Conservation (phyloP, 1,140 invertebrate species). For the Diorhabda sublineata region DNA sequence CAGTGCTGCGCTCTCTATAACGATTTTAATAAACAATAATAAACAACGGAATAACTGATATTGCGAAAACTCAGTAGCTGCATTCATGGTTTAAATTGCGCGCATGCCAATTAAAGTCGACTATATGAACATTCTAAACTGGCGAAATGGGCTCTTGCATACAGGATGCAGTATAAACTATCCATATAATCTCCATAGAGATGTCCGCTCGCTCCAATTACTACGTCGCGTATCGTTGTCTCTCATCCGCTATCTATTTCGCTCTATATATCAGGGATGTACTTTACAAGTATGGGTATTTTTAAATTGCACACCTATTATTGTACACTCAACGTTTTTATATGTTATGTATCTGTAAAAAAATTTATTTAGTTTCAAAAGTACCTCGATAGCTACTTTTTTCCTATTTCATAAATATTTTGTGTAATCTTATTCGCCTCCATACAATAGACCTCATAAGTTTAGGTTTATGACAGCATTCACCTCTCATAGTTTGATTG, state of each 20-base stretch:
- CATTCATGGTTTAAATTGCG: constrained; percentile 15
- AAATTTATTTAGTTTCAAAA: too few species aligned
- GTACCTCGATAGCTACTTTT: too few species aligned
- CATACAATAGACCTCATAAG: too few species aligned
- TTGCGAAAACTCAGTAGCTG: constrained; percentile 14
- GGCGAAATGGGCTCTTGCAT: constrained; percentile 27
- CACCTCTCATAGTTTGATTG: too few species aligned
- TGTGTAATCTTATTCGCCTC: too few species aligned
- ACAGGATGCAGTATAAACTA: constrained; percentile 28
- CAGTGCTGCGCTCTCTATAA: not conserved
- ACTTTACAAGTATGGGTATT: not conserved
- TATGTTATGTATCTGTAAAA: too few species aligned
- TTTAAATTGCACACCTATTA: too few species aligned
- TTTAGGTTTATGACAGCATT: too few species aligned
- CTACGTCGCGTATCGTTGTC: not conserved
- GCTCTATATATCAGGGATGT: not conserved
- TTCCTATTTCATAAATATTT: too few species aligned
- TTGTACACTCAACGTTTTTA: too few species aligned
- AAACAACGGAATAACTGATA: constrained; percentile 23
- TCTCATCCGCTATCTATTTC: not conserved
- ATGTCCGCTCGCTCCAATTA: constrained; percentile 7
- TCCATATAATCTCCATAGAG: constrained; percentile 15
- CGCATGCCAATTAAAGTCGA: constrained; percentile 24
- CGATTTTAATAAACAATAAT: constrained; percentile 21
- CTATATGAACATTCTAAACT: constrained; percentile 22